A percentile compares a stretch with the other conserved stretches of the same genome.
Conservation (phyloP, 2,113 vertebrate species). For the Cynopterus brachyotis region DNA sequence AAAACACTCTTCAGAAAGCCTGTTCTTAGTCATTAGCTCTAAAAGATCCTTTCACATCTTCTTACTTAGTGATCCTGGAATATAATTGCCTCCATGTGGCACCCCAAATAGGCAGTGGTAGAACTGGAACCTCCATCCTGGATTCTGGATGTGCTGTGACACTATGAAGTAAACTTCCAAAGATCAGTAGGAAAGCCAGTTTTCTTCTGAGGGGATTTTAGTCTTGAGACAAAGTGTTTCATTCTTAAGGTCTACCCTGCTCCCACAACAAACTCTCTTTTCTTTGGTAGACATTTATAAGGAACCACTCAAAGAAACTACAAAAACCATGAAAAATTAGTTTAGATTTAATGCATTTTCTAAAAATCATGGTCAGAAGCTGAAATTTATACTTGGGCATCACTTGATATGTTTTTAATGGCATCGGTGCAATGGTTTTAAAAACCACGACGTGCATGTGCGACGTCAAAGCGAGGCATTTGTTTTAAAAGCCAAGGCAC, state of each 20-base stretch:
- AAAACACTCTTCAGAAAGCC: neutral
- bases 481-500: slow-evolving; percentile 42
- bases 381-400: slow-evolving; percentile 46
- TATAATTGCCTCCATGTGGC: neutral
- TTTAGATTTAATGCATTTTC: slow-evolving; percentile 68
- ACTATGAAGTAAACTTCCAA: neutral
- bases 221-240: slow-evolving; percentile 31
- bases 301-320: slow-evolving; percentile 55
- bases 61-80: neutral
- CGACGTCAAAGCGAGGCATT: slow-evolving; percentile 27
- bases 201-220: slow-evolving; percentile 12
- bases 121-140: neutral
- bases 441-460: slow-evolving; percentile 5
- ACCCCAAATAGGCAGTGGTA: neutral
- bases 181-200: neutral
- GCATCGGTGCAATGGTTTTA: neutral
- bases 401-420: slow-evolving; percentile 65
- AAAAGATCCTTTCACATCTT: neutral
- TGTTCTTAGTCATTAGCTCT: neutral
- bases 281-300: slow-evolving; percentile 42
- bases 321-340: slow-evolving; percentile 69
- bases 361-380: slow-evolving; percentile 52
- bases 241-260: neutral
- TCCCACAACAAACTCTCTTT: slow-evolving; percentile 44
- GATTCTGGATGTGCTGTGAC: neutral